A percentile compares a stretch with the other conserved stretches of the same genome.
phyloP scores from a whole-genome alignment of 1,140 invertebrate genomes.

The Brachionus manjavacas region DNA sequence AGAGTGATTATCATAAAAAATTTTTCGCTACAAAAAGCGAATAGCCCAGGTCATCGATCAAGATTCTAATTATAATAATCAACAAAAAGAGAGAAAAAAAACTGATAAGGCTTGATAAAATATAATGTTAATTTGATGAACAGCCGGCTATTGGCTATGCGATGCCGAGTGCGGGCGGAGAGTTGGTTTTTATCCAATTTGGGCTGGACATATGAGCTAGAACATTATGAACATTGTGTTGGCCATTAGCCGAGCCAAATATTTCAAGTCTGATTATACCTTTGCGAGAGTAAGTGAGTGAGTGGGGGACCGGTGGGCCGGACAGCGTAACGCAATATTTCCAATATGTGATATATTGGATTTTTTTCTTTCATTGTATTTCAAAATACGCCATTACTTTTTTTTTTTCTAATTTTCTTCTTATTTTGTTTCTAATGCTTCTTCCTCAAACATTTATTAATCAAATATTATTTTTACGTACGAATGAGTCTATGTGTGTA shows the following conservation, averaged over 20 bases:
- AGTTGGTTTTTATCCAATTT: neutral
- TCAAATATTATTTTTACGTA: slow-evolving; percentile 4
- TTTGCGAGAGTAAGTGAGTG: neutral
- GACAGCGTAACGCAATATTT: slow-evolving; percentile 7
- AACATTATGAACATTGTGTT: neutral
- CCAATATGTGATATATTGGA: neutral
- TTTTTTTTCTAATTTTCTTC: neutral
- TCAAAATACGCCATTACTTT: slow-evolving; percentile 16
- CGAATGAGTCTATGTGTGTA: neutral
- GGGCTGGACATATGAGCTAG: neutral
- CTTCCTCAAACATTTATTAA: slow-evolving; percentile 21
- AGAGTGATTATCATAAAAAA: neutral
- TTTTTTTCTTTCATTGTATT: neutral
- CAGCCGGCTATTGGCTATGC: neutral
- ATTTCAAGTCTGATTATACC: neutral
- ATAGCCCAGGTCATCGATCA: slow-evolving; percentile 8
- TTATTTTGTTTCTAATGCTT: slow-evolving; percentile 11
- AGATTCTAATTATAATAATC: slow-evolving; percentile 7
- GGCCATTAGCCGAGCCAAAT: neutral
- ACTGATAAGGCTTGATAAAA: slow-evolving; percentile 31
- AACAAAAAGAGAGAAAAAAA: neutral
- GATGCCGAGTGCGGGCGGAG: neutral
- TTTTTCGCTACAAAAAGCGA: neutral
- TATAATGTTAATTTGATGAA: neutral
- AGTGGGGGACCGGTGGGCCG: neutral